Evolutionary conservation across 1,140 invertebrate species (phyloP).

Genomic region (Eriosoma lanigerum): DNA sequence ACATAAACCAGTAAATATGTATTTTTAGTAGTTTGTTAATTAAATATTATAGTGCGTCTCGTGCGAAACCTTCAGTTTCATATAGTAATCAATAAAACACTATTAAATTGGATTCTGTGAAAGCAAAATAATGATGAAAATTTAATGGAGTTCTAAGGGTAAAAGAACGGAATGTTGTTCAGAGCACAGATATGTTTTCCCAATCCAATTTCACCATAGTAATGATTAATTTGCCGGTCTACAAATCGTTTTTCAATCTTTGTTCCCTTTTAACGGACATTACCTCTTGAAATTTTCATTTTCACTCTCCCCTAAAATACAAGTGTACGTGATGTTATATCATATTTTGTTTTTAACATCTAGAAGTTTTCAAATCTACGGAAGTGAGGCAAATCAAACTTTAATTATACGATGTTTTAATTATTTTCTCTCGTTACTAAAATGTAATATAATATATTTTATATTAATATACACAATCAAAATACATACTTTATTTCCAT

Average conservation of each 20-base stretch:
- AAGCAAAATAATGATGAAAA: conserved; percentile 25
- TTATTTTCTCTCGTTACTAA: too few relatives aligned
- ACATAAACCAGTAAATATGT: too few relatives aligned
- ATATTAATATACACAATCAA: too few relatives aligned
- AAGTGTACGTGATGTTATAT: neutral
- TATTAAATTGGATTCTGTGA: conserved; percentile 27
- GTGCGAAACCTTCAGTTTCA: neutral
- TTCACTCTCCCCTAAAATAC: neutral
- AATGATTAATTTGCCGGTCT: conserved; percentile 40
- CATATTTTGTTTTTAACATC: too few relatives aligned
- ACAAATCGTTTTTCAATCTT: conserved; percentile 43
- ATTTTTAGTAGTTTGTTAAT: too few relatives aligned
- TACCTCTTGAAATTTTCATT: conserved; percentile 40
- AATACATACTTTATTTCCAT: too few relatives aligned
- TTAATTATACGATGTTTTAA: too few relatives aligned
- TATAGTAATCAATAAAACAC: conserved; percentile 23
- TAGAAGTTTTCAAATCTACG: neutral
- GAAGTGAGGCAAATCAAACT: neutral
- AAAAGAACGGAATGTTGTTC: neutral
- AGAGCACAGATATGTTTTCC: conserved; percentile 44
- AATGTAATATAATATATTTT: too few relatives aligned
- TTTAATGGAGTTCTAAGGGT: conserved; percentile 39
- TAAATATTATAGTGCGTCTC: neutral
- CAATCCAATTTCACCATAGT: conserved; percentile 36
- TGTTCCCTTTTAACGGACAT: conserved; percentile 19